Evolutionary conservation across 1,140 invertebrate genomes (phyloP), one percentile per base, ranked within the genome.

Genomic region (Calliphora vicina): DNA sequence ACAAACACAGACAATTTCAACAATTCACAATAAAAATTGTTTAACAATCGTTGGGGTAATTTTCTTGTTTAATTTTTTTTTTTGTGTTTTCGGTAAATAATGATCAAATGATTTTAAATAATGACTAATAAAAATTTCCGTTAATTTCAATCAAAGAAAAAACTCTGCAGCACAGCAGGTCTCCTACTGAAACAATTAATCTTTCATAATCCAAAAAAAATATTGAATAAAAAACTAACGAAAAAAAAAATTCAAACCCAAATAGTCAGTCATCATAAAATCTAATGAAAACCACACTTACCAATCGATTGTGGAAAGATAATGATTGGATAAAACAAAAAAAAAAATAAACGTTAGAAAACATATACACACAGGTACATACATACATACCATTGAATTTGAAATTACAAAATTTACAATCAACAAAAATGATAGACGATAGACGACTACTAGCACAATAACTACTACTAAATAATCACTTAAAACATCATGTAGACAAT

Each of bases 221-320:
- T n/a, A 29, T n/a, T 35, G 15, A 29, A 10, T 13, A 27, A 73
- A 17, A 73, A n/a, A n/a, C n/a, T n/a, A n/a, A 73, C 6, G 27
- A 73, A 25, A 35, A 76, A 20, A 76, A 42, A 29, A 76, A 42
- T n/a, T 8, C n/a, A n/a, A n/a, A 76, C 20, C 29, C 29, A 76
- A 76, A 42, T 42, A 76, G 17, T 23, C 26, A 26, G 15, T 42
- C 35, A 78, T 78, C 35, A 78, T 78, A 78, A 78, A 78, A 78
- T 78, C 35, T 43, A 78, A 78, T 78, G 74, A 78, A 78, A 78
- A 78, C 35, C 74, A 43, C 29, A 76, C 73, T 76, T 76, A 76
- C 73, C 27, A 76, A 12, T n/a, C 25, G 74, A 45, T n/a, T n/a
- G n/a, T 45, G 20, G 35, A 43, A 17, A 42, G 17, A n/a, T n/a